Evolutionary conservation across 1,140 invertebrate genomes (phyloP).

Genomic region (Mycetomoellerius zeteki): DNA sequence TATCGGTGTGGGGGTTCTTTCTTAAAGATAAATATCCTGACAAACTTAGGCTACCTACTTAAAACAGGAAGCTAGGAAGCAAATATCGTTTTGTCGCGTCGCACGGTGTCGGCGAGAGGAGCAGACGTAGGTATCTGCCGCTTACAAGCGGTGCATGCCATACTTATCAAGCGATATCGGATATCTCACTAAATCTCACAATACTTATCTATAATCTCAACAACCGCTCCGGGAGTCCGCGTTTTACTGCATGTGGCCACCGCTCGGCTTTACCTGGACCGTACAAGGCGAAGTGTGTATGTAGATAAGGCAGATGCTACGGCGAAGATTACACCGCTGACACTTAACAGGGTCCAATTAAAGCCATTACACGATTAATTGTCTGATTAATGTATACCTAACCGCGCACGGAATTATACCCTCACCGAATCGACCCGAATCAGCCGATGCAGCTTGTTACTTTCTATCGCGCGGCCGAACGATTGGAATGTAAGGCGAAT

Average conservation of each 20-base stretch:
- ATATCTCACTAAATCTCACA: constrained; percentile 83
- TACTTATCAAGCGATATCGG: constrained; percentile 82
- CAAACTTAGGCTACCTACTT: constrained; percentile 7
- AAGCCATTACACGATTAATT: constrained; percentile 86
- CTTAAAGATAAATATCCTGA: background rate
- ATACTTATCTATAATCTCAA: constrained; percentile 84
- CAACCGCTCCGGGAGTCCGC: constrained; percentile 70
- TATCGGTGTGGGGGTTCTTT: too few species aligned
- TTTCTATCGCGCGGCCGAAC: constrained; percentile 18
- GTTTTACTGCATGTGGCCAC: constrained; percentile 8
- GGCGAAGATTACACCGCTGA: constrained; percentile 82
- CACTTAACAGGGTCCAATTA: constrained; percentile 86
- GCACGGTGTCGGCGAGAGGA: constrained; percentile 1
- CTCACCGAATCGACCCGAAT: constrained; percentile 41
- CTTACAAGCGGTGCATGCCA: constrained; percentile 71
- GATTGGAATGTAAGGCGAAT: background rate
- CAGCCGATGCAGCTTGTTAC: constrained; percentile 25
- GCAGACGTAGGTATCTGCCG: constrained; percentile 23
- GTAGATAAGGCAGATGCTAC: constrained; percentile 80
- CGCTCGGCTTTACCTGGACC: constrained; percentile 56
- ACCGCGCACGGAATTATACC: constrained; percentile 57
- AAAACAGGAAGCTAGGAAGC: background rate
- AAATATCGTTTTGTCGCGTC: constrained; percentile 31
- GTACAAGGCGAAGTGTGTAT: constrained; percentile 24
- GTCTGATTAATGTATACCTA: constrained; percentile 86